Percentiles rank a stretch among this genome's conserved stretches.
These are phyloP conservation scores for Poeciliopsis turneri DNA, from an alignment of 2,797 vertebrate genomes.

Conservation along the genomic window DNA sequence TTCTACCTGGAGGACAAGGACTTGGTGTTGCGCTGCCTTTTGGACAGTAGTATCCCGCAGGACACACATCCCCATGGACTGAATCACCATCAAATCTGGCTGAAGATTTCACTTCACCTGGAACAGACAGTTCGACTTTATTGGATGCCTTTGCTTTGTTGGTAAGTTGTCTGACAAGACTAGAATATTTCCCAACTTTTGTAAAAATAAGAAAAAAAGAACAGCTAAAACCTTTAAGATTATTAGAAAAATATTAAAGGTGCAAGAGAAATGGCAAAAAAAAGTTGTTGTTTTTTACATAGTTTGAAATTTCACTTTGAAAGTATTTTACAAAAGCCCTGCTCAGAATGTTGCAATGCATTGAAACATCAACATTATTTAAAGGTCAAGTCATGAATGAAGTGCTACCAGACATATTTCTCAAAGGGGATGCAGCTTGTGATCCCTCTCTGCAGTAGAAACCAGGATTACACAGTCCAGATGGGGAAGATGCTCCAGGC, in stretches of 20 bases:
- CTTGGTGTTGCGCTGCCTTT: constrained; percentile 74
- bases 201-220: constrained; percentile 16
- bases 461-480: constrained; percentile 82
- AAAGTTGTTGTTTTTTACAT: background rate
- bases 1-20: constrained; percentile 83
- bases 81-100: constrained; percentile 41
- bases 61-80: constrained; percentile 81
- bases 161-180: constrained; percentile 42
- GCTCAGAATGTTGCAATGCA: constrained; percentile 5
- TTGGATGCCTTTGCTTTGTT: constrained; percentile 57
- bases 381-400: constrained; percentile 24
- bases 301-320: background rate
- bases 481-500: constrained; percentile 79
- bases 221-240: constrained; percentile 13
- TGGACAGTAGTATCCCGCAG: constrained; percentile 83
- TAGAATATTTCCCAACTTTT: constrained; percentile 33
- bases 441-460: constrained; percentile 84
- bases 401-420: constrained; percentile 55
- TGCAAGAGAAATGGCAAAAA: background rate
- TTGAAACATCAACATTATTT: background rate
- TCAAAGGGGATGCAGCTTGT: constrained; percentile 72
- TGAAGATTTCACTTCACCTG: constrained; percentile 54
- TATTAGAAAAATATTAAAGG: constrained; percentile 14
- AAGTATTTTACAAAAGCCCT: constrained; percentile 15
- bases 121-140: constrained; percentile 60